Base-by-base conservation (phyloP, 2,888 invertebrate genomes). In the Meganola albula region DNA sequence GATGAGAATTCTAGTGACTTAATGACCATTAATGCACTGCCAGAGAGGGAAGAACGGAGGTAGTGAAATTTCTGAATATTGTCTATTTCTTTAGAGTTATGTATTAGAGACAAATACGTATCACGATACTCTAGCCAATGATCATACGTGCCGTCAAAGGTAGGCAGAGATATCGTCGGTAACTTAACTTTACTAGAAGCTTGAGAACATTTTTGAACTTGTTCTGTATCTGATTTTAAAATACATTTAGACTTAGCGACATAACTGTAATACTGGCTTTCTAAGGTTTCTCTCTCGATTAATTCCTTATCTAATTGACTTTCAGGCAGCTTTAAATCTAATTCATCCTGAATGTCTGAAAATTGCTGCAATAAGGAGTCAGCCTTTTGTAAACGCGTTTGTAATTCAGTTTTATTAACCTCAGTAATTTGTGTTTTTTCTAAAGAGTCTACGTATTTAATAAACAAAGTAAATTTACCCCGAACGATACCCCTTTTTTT, bases 121-220 rank as follows among this genome's bases (percentile, higher is more conserved):
- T 31, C 31, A 10, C 18, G 10, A 10, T 16, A 33, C 4, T 33
- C 27, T 4, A 33, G 20, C 34, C 34, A 34, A 10, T 34, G 23
- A 24, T 33, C 24, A 10, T 28, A 34, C 2, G 31, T 20, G 7
- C 31, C 31, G 14, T 31, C 31, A 10, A 31, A 31, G 7, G 21
- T 25, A 2, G 25, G 31, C n/a, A n/a, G n/a, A n/a, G 18, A 10
- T 13, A 26, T 31, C 4, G 31, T 31, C 1, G 25, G 25, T 31
- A 31, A 20, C 24, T 31, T 31, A 10, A 31, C 24, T n/a, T n/a
- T n/a, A n/a, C n/a, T n/a, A n/a, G n/a, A 9, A 3, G 13, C 10
- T 3, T 16, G 11, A 9, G 22, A 9, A 22, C 2, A 9, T 10
- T 22, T 22, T 22, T 9, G 22, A 22, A 9, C n/a, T n/a, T n/a